Evolutionary conservation across 2,888 invertebrate genomes (phyloP), one percentile per base, ranked within the genome.

Genomic region (Melanophora roralis): DNA sequence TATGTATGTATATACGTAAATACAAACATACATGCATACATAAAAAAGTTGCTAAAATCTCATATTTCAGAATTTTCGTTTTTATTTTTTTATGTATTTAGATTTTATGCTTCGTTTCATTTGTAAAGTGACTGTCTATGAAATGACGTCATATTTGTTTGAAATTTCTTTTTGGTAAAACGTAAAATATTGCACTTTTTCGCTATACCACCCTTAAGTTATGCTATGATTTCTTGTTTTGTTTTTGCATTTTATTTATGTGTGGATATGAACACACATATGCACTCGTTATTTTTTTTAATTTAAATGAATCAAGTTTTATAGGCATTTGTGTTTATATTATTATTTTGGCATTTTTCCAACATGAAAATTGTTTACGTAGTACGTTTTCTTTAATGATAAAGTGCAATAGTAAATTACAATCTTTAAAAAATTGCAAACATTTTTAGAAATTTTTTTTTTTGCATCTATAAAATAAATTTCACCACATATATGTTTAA

Each of bases 121-220:
- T 78, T 23, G 16, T 49, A 69, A 36, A 59, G 38, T 57, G 21
- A 47, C 53, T 21, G 16, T 62, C 16, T 62, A 53, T 21, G 1
- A 67, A 79, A 72, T 79, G 79, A 75, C 79, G 79, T 79, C 71
- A 79, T 27, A 51, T 71, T 72, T 71, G 14, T 64, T 43, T 1
- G 11, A 14, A 23, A 36, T 14, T 14, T 74, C 27, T 5, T 34
- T 73, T 59, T 57, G 32, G 32, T 32, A 32, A 27, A 23, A 19
- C 23, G 11, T 4, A n/a, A 19, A 11, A 21, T 19, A 49, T 51
- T 51, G 8, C 38, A 14, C 21, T 64, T 38, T 55, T 55, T 67
- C 51, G 27, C 7, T 21, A 12, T 32, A 21, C 14, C 40, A 64
- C 64, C 80, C 80, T 64, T 14, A 80, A 76, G 45, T 80, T 80